phyloP scores from a whole-genome alignment of 35 echinoderm and acorn worm genomes.

The Ophiothrix spiculata region DNA sequence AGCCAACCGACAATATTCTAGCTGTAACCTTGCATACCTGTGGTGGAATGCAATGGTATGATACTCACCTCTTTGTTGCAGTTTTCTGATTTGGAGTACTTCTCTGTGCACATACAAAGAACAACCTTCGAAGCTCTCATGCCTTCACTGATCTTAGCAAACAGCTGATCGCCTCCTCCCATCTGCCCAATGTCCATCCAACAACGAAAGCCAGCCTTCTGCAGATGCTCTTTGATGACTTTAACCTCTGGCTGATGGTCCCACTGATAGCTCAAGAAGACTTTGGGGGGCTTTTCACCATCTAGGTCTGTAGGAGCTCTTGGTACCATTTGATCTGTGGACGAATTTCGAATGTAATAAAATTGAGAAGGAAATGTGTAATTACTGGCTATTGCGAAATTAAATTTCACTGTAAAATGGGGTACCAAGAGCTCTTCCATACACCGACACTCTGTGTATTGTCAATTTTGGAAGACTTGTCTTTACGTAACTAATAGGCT shows the following conservation, averaged over 20 bases:
- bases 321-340: conserved; percentile 70
- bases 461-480: no score
- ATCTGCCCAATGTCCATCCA: conserved; percentile 99
- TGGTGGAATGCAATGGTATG: no score
- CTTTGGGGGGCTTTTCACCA: conserved; percentile 63
- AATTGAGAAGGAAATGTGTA: no score
- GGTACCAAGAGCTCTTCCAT: no score
- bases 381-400: no score
- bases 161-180: conserved; percentile 90
- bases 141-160: conserved; percentile 84
- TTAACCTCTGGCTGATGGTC: conserved; percentile 88
- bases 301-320: conserved; percentile 30
- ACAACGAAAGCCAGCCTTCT: conserved; percentile 83
- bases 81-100: conserved; percentile 91
- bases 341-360: no score
- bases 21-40: no score
- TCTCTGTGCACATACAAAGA: conserved; percentile 84
- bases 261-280: conserved; percentile 97
- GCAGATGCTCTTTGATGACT: conserved; percentile 72
- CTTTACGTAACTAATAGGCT: no score
- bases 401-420: no score
- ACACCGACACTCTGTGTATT: no score
- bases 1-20: no score
- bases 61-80: conserved; percentile 88
- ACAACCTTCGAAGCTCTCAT: conserved; percentile 92